Base-by-base conservation (phyloP, 2,113 vertebrate species). In the Lichenostomus cassidix region DNA sequence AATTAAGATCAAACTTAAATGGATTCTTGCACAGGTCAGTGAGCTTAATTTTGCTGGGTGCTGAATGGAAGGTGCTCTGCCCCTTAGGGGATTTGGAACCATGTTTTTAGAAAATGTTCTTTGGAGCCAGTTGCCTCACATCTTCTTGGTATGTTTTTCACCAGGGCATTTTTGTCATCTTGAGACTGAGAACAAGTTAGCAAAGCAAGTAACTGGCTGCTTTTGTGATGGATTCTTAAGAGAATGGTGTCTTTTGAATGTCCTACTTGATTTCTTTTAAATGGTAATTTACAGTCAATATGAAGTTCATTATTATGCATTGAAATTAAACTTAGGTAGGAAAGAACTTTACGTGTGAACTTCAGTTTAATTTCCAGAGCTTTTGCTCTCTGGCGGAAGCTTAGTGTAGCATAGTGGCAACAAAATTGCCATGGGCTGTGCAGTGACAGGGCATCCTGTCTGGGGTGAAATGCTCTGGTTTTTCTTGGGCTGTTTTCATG, bases 1-100 rank as follows among this genome's bases (percentile, higher is more conserved):
- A 95, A 95, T 69, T 78, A 89, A 83, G 83, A 81, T 95, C 62
- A 71, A 17, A 78, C 5, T 90, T 64, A 60, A 91, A 89, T 73
- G 55, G 73, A 41, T 79, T 87, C 25, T 69, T 87, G 67, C 41
- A 56, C 73, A 76, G 85, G 88, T 91, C 78, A 90, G 50, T 84
- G 78, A 65, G n/a, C n/a, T 87, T 87, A 77, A 86, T 79, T 77
- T 83, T 88, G 17, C 50, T 67, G 71, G 44, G 80, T 95, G 64
- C 71, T 92, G 87, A 93, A 84, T 3, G 79, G 79, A 67, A 80
- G 71, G 41, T 84, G 49, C 50, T 64, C 11, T 20, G 7, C 18
- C 68, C 23, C 27, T 25, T 29, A 5, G 8, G 60, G 58, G 50
- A 64, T 92, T 94, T 77, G 44, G 19, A 74, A 4, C 14, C 6